Base-by-base conservation (phyloP, 2,797 vertebrate genomes). In the Malacoraja senta region DNA sequence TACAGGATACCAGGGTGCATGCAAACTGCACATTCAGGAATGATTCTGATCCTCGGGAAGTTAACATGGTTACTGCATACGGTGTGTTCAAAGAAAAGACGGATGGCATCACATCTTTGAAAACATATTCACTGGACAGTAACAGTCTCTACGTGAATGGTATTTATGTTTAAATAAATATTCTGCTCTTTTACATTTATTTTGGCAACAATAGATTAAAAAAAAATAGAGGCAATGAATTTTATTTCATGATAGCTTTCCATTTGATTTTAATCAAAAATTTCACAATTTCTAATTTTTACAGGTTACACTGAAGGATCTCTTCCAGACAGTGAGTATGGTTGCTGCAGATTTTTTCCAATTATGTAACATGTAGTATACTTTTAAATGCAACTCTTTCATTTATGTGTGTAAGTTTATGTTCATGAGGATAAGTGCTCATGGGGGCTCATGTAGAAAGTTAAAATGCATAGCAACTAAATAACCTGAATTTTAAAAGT, bases 91-190 rank as follows among this genome's bases (percentile, higher is more conserved):
- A 1, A 63, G 3, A 17, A 10, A 63, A n/a, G 3, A 86, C 83
- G 1, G 17, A 86, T 0, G 26, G 26, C 21, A n/a, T 86, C 29
- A 61, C 58, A 0, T n/a, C 83, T 13, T 63, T 86, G n/a, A 44
- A 1, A 86, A 15, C 29, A 32, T 86, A 86, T 26, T n/a, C 53
- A 63, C 29, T 86, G 83, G 83, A 61, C 83, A 17, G 8, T n/a
- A 63, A 17, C 58, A 86, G 83, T 58, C 83, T 86, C 83, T 86
- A 63, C 58, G 58, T 86, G n/a, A 86, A 86, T 32, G 83, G 83
- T 86, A 86, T 86, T 32, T 63, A 12, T 13, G n/a, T 29, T 91
- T 74, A 53, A 74, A 72, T 32, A 19, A 91, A 24, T 13, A 91
- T 91, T 68, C 63, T 90, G 32, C 35, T 74, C 68, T 21, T 6